Base-by-base conservation (phyloP, 2,888 invertebrate species). In the Mythimna impura region DNA sequence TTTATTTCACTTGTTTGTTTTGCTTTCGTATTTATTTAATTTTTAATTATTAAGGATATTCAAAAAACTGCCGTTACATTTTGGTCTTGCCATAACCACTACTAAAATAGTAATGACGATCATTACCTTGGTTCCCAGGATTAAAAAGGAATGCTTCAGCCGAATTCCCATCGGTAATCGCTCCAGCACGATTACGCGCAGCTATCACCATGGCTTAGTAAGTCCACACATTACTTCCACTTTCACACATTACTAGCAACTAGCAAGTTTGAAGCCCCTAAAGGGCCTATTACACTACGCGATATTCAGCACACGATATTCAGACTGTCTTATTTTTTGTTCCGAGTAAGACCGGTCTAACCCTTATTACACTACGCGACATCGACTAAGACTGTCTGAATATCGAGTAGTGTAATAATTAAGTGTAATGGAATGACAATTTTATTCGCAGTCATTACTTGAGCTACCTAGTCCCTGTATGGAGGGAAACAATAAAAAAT, bases 151-250 rank as follows among this genome's bases (percentile, higher is more conserved):
- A 93, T 84, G 91, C 91, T 3, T 86, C 92, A 57, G 81, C 84
- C 20, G 95, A 95, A 55, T 80, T 94, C 50, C 95, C 95, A 8
- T 93, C 95, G 17, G 93, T 96, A 17, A 94, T 92, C 81, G 95
- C 94, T 12, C 95, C 96, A 66, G 96, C 96, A 57, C 91, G 95
- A 54, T 84, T 96, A 69, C 89, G 94, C 52, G 89, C 94, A 65
- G 87, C 94, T 2, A 92, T 94, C 70, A 91, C 92, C 50, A 88
- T 88, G 74, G 91, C 90, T 84, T 95, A 93, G 96, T 96, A 86
- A 93, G 94, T 47, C 17, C 47, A 36, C 36, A 36, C 36, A 36
- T 36, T 36, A 36, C 36, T 36, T 9, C 36, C 9, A 2, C 36
- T 36, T 36, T 36, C 36, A 36, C 36, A 36, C 36, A 36, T 36